Conservation (phyloP, 2,113 vertebrate species). For the Trogon surrucura region DNA sequence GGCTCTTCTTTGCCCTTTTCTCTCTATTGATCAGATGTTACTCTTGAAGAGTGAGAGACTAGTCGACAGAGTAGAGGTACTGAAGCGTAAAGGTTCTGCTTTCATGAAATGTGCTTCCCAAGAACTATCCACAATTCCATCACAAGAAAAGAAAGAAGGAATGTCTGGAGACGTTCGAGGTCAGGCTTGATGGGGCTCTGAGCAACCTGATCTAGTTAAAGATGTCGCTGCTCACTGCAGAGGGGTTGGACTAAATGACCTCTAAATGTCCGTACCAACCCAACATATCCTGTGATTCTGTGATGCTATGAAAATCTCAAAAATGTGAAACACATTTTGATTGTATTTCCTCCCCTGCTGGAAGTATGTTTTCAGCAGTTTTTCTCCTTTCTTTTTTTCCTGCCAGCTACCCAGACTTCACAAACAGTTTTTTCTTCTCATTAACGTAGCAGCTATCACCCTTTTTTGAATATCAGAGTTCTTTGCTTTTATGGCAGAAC, state of each 20-base stretch:
- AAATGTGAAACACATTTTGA: neutral
- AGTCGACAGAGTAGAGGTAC: neutral
- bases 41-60: neutral
- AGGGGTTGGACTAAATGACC: no score
- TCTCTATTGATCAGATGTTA: neutral
- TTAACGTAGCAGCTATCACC: neutral
- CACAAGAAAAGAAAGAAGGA: neutral
- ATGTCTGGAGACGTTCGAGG: no score
- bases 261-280: no score
- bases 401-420: neutral
- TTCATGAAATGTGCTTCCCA: neutral
- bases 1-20: neutral
- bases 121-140: neutral
- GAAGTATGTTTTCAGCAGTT: neutral
- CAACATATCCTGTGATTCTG: no score
- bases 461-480: neutral
- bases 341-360: neutral
- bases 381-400: neutral
- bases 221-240: no score
- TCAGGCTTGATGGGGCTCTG: no score
- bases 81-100: neutral
- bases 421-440: neutral
- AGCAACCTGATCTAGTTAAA: no score
- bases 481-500: conserved; percentile 6
- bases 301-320: neutral